Evolutionary conservation across 2,113 vertebrate species (phyloP).

Genomic region (Muntiacus muntjak): DNA sequence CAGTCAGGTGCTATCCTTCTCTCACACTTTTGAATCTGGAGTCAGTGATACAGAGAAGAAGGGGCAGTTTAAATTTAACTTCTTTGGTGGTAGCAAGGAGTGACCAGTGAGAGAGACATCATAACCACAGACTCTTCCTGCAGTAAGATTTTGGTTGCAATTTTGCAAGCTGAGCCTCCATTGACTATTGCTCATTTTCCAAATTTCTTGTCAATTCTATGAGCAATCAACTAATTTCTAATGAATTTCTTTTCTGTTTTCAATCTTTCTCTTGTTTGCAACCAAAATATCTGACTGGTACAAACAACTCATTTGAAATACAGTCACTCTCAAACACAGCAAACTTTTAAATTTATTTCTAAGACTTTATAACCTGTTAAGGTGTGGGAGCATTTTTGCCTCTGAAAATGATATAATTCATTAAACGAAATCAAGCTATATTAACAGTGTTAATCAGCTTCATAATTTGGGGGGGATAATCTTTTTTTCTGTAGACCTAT

Average conservation of each 20-base stretch:
- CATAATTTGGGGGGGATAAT: neutral
- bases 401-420: neutral
- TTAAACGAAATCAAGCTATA: neutral
- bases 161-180: neutral
- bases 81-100: neutral
- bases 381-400: neutral
- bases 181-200: neutral
- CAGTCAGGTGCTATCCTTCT: neutral
- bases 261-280: neutral
- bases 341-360: neutral
- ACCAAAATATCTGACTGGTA: neutral
- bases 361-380: neutral
- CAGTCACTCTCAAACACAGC: neutral
- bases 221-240: neutral
- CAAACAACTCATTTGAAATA: neutral
- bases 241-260: neutral
- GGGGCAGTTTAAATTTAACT: neutral
- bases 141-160: neutral
- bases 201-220: neutral
- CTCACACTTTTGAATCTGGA: neutral
- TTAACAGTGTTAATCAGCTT: neutral
- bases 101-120: neutral
- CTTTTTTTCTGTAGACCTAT: neutral
- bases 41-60: neutral
- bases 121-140: neutral